These are phyloP conservation scores for Centropus unirufus DNA, from an alignment of 2,113 vertebrate genomes.

Conservation along the genomic window DNA sequence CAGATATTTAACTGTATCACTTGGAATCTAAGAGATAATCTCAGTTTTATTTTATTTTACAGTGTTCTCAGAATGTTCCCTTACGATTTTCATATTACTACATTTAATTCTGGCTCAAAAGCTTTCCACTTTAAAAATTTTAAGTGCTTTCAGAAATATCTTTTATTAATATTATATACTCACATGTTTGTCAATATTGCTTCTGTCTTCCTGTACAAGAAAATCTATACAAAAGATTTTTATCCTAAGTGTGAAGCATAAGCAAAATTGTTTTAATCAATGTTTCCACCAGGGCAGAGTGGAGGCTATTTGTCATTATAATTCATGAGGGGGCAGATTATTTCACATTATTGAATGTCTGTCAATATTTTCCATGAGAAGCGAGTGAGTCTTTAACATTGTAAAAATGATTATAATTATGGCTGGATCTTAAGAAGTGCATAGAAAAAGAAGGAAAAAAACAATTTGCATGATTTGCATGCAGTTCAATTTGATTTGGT, in stretches of 20 bases:
- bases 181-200: background rate
- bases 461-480: no score
- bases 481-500: background rate
- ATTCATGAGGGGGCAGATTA: background rate
- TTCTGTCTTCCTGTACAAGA: background rate
- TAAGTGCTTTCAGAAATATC: background rate
- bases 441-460: background rate
- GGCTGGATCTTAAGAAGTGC: background rate
- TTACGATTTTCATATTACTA: background rate
- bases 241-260: background rate
- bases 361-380: background rate
- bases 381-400: background rate
- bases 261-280: conserved; percentile 6
- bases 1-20: background rate
- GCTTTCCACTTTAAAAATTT: background rate
- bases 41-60: background rate
- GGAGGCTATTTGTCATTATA: background rate
- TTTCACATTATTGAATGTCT: background rate
- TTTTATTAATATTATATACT: background rate
- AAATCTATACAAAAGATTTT: background rate
- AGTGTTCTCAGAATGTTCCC: background rate
- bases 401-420: background rate
- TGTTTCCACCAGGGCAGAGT: background rate
- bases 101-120: background rate
- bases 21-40: background rate